Evolutionary conservation across 1,140 invertebrate genomes (phyloP).

Genomic region (Hyposmocoma kahamanoa): DNA sequence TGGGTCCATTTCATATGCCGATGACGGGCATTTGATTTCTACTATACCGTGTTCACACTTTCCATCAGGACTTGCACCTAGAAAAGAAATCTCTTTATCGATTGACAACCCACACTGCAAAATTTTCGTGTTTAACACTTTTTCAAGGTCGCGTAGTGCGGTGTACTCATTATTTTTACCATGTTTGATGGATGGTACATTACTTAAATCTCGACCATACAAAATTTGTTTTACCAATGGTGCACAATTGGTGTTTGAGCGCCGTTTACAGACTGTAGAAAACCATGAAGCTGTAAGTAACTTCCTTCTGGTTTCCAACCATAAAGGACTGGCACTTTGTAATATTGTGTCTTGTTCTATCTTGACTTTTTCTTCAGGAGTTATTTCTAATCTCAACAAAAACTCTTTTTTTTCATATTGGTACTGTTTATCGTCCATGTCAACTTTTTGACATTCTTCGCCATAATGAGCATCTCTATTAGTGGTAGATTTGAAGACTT

Average conservation of each 20-base stretch:
- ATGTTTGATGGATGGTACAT: conserved; percentile 7
- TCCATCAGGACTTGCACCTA: conserved; percentile 12
- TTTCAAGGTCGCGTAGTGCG: conserved; percentile 8
- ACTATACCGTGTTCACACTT: conserved; percentile 5
- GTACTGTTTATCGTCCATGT: neutral
- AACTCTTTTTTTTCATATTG: neutral
- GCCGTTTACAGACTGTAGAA: neutral
- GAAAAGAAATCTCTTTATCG: neutral
- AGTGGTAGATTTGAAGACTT: neutral
- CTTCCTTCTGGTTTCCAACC: neutral
- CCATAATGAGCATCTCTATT: neutral
- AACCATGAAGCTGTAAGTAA: neutral
- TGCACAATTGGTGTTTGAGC: neutral
- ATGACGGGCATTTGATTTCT: conserved; percentile 13
- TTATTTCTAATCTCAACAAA: neutral
- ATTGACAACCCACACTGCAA: conserved; percentile 6
- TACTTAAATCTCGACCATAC: neutral
- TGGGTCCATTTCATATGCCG: neutral
- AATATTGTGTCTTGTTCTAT: neutral
- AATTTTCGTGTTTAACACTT: conserved; percentile 6
- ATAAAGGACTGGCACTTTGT: neutral
- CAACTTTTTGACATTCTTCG: neutral
- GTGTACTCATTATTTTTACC: conserved; percentile 10
- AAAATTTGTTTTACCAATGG: neutral
- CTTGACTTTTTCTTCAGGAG: neutral